phyloP scores from a whole-genome alignment of 1,140 invertebrate species.

The Drosophila watanabei region DNA sequence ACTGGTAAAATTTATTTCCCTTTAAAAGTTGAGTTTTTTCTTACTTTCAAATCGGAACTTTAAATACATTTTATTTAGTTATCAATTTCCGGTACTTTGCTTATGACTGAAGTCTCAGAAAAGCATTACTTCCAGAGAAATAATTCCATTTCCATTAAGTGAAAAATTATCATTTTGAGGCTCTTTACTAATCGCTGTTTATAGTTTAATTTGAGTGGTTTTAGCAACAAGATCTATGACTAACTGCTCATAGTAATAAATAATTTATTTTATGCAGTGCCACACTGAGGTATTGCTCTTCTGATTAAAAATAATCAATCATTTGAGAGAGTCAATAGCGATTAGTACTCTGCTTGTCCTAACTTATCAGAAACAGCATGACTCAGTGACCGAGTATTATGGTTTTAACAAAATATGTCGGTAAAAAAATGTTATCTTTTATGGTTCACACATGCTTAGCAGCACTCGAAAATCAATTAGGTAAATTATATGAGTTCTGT shows the following conservation, averaged over 20 bases:
- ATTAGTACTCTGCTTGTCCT: background rate
- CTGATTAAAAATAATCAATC: conserved; percentile 24
- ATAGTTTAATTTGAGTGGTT: background rate
- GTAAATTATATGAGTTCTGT: conserved; percentile 8
- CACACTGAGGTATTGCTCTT: background rate
- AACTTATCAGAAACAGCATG: conserved; percentile 6
- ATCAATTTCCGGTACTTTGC: background rate
- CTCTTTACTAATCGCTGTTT: background rate
- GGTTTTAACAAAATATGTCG: background rate
- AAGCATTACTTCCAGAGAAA: too few species aligned
- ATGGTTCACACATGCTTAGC: conserved; percentile 2
- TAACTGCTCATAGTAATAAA: background rate
- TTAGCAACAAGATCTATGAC: background rate
- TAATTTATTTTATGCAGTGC: conserved; percentile 1
- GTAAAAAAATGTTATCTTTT: conserved; percentile 15
- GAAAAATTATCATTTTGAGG: background rate
- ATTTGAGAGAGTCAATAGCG: conserved; percentile 7
- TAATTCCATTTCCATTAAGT: background rate
- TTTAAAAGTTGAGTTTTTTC: background rate
- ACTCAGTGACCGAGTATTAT: conserved; percentile 2
- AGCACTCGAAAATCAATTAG: conserved; percentile 13
- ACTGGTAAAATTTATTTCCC: too few species aligned
- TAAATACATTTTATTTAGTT: background rate
- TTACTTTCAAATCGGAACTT: background rate
- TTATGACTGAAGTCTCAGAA: background rate